phyloP scores from a whole-genome alignment of 2,888 invertebrate genomes.

The Homarus gammarus region DNA sequence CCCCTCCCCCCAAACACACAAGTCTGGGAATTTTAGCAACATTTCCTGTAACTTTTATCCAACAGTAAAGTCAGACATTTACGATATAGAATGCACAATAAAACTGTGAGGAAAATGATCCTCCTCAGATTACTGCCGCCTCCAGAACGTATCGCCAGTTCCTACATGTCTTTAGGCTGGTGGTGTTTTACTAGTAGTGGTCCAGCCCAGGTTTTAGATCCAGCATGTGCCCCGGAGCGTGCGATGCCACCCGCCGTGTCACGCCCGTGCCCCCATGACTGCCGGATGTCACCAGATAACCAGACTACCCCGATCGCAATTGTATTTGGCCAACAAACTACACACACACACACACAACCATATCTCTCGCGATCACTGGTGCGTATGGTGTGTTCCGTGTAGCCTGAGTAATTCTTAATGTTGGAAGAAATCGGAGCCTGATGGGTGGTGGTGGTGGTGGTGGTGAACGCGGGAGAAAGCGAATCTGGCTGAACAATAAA shows the following conservation, averaged over 20 bases:
- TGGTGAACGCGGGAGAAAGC: slow-evolving; percentile 20
- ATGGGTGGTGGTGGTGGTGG: neutral
- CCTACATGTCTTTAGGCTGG: no score
- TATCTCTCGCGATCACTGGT: neutral
- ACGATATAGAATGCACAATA: no score
- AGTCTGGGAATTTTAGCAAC: no score
- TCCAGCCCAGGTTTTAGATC: no score
- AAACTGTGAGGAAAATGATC: no score
- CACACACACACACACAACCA: slow-evolving; percentile 1
- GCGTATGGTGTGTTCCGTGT: neutral
- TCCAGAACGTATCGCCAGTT: no score
- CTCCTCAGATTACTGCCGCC: no score
- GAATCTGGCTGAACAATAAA: slow-evolving; percentile 1
- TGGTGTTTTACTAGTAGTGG: no score
- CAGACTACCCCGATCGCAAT: neutral
- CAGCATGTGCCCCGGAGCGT: slow-evolving; percentile 50
- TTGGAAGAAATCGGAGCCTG: neutral
- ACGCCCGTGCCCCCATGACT: slow-evolving; percentile 58
- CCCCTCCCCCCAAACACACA: no score
- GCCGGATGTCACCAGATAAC: slow-evolving; percentile 60
- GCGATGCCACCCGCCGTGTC: slow-evolving; percentile 60
- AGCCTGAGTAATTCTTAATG: neutral
- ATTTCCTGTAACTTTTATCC: no score
- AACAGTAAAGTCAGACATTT: no score
- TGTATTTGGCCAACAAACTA: no score